Base-by-base conservation (phyloP, 1,140 invertebrate genomes). In the Drosophila ficusphila region DNA sequence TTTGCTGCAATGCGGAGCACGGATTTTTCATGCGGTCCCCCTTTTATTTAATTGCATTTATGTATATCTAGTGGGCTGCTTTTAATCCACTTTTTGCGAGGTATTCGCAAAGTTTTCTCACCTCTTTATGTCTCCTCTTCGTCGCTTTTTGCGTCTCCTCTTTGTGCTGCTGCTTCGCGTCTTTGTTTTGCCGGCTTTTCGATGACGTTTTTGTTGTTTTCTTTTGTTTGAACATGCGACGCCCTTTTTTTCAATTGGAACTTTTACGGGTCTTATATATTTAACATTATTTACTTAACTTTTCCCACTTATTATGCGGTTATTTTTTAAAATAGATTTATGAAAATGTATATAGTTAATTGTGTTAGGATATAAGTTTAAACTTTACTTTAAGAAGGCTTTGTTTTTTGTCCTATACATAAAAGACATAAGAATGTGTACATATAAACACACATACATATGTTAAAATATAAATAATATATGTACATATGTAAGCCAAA, bases 141-240 rank as follows among this genome's bases (percentile, higher is more conserved):
- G 76, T 67, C 53, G 48, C 19, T 48, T 65, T 21, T 67, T 60
- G 27, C 46, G 52, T 42, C 18, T 76, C 42, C 47, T 60, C 56
- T 82, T 83, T 77, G 69, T 69, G 49, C 16, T 39, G 38, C 34
- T 58, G 23, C 65, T 83, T 83, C 79, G 79, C 79, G 83, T 78
- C 77, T 88, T 88, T 88, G 83, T 88, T 88, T 82, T 88, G 82
- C 82, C 82, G 82, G 83, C 83, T 34, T 76, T 76, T 74, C 25
- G 21, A 21, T n/a, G 34, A 31, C 27, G 33, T 41, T 65, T 49
- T 65, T 51, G 61, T 64, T 64, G 41, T 64, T 25, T 64, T 4
- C 16, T 51, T 51, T 42, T 47, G 34, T 72, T 57, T 33, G 64
- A 27, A 42, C 21, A 31, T 77, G 64, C 52, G 57, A 88, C 82